Evolutionary conservation across 1,140 invertebrate species (phyloP).

Genomic region (Zophobas atratus): DNA sequence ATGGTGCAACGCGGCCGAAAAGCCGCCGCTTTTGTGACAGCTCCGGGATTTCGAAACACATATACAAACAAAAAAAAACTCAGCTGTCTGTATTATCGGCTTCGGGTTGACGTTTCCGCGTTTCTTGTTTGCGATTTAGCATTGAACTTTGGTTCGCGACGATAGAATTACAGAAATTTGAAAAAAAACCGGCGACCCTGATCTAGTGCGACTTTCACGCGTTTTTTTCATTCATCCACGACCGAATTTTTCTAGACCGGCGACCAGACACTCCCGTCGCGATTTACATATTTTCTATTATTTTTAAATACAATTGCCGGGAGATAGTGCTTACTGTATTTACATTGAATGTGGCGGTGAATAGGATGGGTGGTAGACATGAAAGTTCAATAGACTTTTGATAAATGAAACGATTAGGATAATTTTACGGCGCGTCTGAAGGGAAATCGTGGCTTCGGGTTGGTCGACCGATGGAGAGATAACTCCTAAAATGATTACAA

Average conservation of each 20-base stretch:
- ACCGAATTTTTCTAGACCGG: background rate
- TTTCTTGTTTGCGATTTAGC: background rate
- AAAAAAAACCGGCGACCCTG: conserved; percentile 28
- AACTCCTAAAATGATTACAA: too few relatives aligned
- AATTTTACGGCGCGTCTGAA: background rate
- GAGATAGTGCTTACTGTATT: conserved; percentile 31
- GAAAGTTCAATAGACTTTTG: conserved; percentile 25
- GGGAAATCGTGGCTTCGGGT: background rate
- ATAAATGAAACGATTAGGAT: conserved; percentile 26
- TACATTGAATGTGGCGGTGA: conserved; percentile 22
- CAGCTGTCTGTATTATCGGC: background rate
- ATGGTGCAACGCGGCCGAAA: conserved; percentile 1
- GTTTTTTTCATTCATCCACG: conserved; percentile 21
- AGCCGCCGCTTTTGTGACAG: background rate
- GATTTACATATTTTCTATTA: conserved; percentile 40
- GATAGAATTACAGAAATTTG: conserved; percentile 9
- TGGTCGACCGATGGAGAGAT: too few relatives aligned
- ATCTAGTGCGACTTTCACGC: conserved; percentile 33
- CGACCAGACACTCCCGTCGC: conserved; percentile 5
- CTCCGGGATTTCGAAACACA: background rate
- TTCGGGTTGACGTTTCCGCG: conserved; percentile 1
- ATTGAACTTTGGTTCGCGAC: conserved; percentile 10
- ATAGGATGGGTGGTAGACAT: conserved; percentile 17
- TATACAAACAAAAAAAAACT: too few relatives aligned
- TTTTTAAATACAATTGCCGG: conserved; percentile 36